phyloP scores from a whole-genome alignment of 2,113 vertebrate genomes.

The Malurus cyaneus region DNA sequence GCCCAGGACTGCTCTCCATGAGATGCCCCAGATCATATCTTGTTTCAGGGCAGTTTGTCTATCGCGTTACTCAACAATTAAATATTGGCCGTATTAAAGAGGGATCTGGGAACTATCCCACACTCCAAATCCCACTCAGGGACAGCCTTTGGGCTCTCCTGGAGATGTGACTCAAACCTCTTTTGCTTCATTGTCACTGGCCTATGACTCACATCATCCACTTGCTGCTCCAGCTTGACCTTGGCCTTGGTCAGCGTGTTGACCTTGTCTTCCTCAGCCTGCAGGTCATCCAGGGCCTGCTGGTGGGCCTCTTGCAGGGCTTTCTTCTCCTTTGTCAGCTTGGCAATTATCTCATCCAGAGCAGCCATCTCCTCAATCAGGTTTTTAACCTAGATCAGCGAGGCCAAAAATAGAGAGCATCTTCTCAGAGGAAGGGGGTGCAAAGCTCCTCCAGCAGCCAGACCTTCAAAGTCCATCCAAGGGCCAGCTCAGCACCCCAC shows the following conservation, averaged over 20 bases:
- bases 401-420: background rate
- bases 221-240: slow-evolving; percentile 91
- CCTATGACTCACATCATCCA: slow-evolving; percentile 86
- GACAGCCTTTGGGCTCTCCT: background rate
- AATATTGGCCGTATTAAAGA: background rate
- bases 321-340: slow-evolving; percentile 91
- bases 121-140: background rate
- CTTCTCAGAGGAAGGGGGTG: background rate
- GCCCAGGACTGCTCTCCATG: background rate
- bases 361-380: slow-evolving; percentile 90
- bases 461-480: background rate
- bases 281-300: slow-evolving; percentile 90
- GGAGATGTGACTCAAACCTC: background rate
- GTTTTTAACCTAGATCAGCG: slow-evolving; percentile 86
- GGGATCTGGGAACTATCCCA: background rate
- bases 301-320: slow-evolving; percentile 90
- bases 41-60: background rate
- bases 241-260: slow-evolving; percentile 88
- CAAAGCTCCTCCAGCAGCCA: background rate
- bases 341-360: slow-evolving; percentile 87
- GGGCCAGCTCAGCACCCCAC: background rate
- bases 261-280: slow-evolving; percentile 92
- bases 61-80: background rate
- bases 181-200: background rate
- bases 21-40: background rate